Evolutionary conservation across 2,888 invertebrate genomes (phyloP).

Genomic region (Tinea semifulvella): DNA sequence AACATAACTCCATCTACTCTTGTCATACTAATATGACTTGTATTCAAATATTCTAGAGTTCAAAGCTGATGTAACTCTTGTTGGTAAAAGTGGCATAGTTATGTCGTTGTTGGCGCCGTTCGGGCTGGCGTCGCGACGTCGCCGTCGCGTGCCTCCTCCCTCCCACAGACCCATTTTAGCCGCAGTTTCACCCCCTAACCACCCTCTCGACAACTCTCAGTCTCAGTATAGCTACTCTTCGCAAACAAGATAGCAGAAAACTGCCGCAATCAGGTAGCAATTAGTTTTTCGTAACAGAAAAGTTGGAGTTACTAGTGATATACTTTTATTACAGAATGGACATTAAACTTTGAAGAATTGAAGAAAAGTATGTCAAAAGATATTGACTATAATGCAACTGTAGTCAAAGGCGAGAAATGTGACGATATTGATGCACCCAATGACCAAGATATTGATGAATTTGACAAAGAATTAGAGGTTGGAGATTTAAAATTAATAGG

Average conservation of each 20-base stretch:
- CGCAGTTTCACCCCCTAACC: slow-evolving; percentile 7
- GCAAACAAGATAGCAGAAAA: not conserved
- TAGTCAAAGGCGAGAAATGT: slow-evolving; percentile 11
- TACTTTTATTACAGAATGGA: slow-evolving; percentile 3
- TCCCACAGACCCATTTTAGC: not conserved
- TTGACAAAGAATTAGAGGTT: slow-evolving; percentile 3
- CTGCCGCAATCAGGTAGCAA: not conserved
- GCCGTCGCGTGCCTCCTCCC: slow-evolving; percentile 27
- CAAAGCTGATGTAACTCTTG: not conserved
- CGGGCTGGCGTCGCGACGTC: slow-evolving; percentile 63
- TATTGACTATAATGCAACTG: not conserved
- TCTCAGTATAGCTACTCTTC: not conserved
- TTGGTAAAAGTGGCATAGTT: slow-evolving; percentile 21
- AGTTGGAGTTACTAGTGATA: too few relatives aligned
- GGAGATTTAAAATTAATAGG: slow-evolving; percentile 1
- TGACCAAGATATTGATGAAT: not conserved
- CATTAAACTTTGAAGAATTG: not conserved
- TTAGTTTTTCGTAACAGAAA: too few relatives aligned
- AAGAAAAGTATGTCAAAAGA: slow-evolving; percentile 10
- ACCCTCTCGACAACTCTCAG: not conserved
- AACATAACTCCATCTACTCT: not conserved
- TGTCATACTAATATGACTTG: not conserved
- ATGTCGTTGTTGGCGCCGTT: slow-evolving; percentile 46
- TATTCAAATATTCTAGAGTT: not conserved
- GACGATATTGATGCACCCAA: not conserved